Evolutionary conservation across 2,797 vertebrate species (phyloP), one percentile per base, ranked within the genome.

Genomic region (Furcifer pardalis): DNA sequence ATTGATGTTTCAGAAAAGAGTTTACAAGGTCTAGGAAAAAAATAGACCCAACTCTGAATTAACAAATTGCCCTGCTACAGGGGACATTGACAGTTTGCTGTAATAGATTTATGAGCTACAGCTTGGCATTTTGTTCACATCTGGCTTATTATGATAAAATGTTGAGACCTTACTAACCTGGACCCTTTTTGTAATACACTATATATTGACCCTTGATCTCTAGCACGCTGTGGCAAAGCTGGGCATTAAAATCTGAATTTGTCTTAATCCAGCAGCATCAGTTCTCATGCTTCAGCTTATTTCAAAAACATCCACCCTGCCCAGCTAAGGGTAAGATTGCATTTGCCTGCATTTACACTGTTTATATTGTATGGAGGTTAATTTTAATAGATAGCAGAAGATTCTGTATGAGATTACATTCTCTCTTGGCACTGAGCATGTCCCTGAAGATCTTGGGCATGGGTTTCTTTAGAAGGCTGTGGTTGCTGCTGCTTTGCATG

Each of bases 141-240:
- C 95, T 95, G 93, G 93, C 93, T 96, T 95, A 96, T 96, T 95
- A 96, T 92, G 93, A 96, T 96, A 96, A 96, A 96, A 96, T 95
- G 96, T 91, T 93, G 95, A 89, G 89, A 92, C 91, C 90, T 76
- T 89, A 92, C 91, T 95, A 94, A 95, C 95, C 95, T 94, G 93
- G 92, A 94, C 93, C 94, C 94, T 94, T 88, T 88, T 56, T 44
- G 91, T 93, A 94, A 95, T 95, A 95, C 93, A 95, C 95, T 94
- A 92, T 90, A 90, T 94, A 90, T 94, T 92, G 94, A 95, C 95
- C 95, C 93, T 83, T 95, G 94, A 95, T 92, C 94, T 94, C 80
- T 83, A 83, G 84, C 93, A 91, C 86, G 93, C 91, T 91, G 94
- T 91, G 95, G 94, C 94, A 93, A 95, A 94, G 92, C 91, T 93